These are phyloP conservation scores for Pteropus rufus DNA, from an alignment of 2,797 vertebrate genomes.

Conservation along the genomic window DNA sequence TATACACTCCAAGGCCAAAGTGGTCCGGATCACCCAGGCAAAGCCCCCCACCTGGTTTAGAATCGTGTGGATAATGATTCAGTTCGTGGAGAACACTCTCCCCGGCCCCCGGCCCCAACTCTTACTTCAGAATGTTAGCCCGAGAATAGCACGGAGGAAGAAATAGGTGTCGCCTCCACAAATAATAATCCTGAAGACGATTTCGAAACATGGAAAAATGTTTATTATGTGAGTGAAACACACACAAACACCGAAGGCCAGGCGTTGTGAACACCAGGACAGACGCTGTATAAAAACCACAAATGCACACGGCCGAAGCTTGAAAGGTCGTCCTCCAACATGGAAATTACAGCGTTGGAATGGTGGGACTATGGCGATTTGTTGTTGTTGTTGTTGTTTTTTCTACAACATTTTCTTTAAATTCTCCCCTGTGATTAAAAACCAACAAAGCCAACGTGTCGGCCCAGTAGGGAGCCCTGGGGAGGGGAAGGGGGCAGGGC, in stretches of 20 bases:
- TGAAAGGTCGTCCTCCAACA: background rate
- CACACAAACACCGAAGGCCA: background rate
- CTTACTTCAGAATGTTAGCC: background rate
- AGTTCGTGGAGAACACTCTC: background rate
- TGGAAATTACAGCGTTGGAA: background rate
- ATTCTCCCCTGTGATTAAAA: conserved; percentile 69
- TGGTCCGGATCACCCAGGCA: background rate
- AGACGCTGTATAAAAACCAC: background rate
- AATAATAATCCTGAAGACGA: background rate
- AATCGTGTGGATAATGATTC: background rate
- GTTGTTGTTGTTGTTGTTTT: conserved; percentile 9
- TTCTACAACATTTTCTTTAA: conserved; percentile 71
- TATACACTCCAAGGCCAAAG: background rate
- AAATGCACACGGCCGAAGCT: background rate
- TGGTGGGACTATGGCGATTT: conserved; percentile 32
- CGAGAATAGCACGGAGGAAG: background rate
- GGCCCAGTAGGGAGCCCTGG: conserved; percentile 56
- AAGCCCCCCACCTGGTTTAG: background rate
- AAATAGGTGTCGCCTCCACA: background rate
- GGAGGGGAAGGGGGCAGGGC: conserved; percentile 52
- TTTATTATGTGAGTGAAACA: background rate
- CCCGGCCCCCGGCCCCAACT: background rate
- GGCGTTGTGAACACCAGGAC: background rate
- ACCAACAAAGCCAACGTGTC: conserved; percentile 41
- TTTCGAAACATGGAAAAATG: conserved; percentile 51